Percentiles rank a stretch among this genome's conserved stretches.
Conservation (phyloP, 2,113 vertebrate species). For the Philantomba maxwellii region DNA sequence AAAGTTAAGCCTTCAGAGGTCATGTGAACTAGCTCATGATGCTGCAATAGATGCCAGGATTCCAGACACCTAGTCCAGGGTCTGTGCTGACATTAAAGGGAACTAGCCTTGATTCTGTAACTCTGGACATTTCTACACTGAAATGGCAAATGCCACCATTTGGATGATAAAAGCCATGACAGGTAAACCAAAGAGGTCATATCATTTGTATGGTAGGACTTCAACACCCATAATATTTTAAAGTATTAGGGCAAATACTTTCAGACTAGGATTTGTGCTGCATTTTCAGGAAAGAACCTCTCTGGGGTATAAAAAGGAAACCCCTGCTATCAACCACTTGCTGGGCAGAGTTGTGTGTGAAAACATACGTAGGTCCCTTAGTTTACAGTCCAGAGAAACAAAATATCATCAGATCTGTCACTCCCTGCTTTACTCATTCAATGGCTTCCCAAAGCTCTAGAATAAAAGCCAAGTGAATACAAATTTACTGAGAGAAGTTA, state of each 20-base stretch:
- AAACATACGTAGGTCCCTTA: background rate
- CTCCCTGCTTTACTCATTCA: background rate
- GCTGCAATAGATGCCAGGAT: background rate
- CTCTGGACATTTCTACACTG: background rate
- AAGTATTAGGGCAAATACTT: background rate
- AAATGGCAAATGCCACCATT: background rate
- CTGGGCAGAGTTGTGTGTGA: background rate
- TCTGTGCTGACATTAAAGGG: background rate
- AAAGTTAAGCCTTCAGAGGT: background rate
- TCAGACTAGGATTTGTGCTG: background rate
- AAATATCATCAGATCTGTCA: background rate
- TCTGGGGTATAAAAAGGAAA: background rate
- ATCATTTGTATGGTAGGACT: background rate
- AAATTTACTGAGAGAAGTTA: background rate
- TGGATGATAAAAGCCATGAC: background rate
- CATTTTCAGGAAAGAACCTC: background rate
- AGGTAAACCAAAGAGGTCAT: background rate
- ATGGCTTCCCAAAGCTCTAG: background rate
- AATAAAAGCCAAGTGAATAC: constrained; percentile 7
- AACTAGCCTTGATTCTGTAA: background rate
- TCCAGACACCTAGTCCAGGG: background rate
- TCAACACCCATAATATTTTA: background rate
- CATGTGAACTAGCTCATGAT: background rate
- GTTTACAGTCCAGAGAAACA: background rate
- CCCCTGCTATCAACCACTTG: background rate